phyloP scores from a whole-genome alignment of 2,113 vertebrate species.

The Sterrhoptilus dennistouni region DNA sequence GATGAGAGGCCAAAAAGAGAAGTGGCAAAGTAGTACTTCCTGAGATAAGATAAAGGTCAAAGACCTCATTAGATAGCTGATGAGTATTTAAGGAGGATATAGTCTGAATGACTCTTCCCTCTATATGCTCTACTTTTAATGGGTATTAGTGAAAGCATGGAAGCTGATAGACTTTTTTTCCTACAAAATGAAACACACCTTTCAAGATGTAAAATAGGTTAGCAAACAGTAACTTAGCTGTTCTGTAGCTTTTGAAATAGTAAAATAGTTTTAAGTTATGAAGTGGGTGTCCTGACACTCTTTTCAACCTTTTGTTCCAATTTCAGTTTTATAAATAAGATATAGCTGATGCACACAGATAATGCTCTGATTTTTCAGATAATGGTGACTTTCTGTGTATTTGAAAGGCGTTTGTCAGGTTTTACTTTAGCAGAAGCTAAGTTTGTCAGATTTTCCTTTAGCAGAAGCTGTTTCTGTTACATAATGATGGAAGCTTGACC shows the following conservation, averaged over 20 bases:
- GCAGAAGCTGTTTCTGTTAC: neutral
- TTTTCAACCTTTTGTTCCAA: neutral
- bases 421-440: neutral
- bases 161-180: neutral
- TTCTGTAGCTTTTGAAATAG: neutral
- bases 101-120: neutral
- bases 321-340: neutral
- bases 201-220: neutral
- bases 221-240: neutral
- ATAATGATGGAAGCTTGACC: neutral
- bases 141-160: neutral
- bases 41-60: neutral
- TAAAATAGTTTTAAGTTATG: neutral
- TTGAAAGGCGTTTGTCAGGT: neutral
- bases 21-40: neutral
- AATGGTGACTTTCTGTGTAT: neutral
- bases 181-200: neutral
- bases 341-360: neutral
- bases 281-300: neutral
- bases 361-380: neutral
- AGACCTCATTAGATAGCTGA: neutral
- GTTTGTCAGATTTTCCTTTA: neutral
- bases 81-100: neutral
- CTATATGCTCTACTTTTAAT: neutral
- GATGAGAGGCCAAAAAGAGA: neutral